Evolutionary conservation across 2,888 invertebrate genomes (phyloP).

Genomic region (Penaeus monodon): DNA sequence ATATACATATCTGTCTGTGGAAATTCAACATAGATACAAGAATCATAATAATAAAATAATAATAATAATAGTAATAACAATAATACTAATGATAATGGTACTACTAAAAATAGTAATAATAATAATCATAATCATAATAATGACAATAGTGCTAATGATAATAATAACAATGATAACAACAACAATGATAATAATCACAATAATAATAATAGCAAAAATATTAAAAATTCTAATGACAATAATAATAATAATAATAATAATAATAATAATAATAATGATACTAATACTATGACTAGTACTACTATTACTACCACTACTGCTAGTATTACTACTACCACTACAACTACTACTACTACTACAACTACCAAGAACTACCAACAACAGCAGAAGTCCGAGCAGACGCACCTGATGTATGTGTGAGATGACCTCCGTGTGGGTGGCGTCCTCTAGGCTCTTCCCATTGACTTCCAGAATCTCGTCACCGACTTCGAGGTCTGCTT

Average conservation of each 20-base stretch:
- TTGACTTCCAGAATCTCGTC: slow-evolving; percentile 98
- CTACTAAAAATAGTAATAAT: neutral
- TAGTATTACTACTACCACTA: too few relatives aligned
- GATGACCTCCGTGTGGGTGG: slow-evolving; percentile 91
- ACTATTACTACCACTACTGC: too few relatives aligned
- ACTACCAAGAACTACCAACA: neutral
- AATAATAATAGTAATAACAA: neutral
- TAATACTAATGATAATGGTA: neutral
- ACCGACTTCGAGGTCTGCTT: slow-evolving; percentile 90
- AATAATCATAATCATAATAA: neutral
- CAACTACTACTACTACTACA: too few relatives aligned
- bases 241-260: neutral
- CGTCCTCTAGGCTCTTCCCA: slow-evolving; percentile 90
- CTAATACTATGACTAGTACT: slow-evolving; percentile 21
- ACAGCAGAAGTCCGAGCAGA: too few relatives aligned
- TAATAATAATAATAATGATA: slow-evolving; percentile 30
- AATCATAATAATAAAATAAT: neutral
- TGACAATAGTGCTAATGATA: neutral
- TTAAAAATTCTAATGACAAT: neutral
- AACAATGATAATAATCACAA: neutral
- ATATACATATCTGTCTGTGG: too few relatives aligned
- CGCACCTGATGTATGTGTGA: slow-evolving; percentile 94
- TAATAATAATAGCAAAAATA: neutral
- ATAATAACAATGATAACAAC: neutral
- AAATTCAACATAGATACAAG: too few relatives aligned